Evolutionary conservation across 1,140 invertebrate species (phyloP).

Genomic region (Saccostrea glomerata): DNA sequence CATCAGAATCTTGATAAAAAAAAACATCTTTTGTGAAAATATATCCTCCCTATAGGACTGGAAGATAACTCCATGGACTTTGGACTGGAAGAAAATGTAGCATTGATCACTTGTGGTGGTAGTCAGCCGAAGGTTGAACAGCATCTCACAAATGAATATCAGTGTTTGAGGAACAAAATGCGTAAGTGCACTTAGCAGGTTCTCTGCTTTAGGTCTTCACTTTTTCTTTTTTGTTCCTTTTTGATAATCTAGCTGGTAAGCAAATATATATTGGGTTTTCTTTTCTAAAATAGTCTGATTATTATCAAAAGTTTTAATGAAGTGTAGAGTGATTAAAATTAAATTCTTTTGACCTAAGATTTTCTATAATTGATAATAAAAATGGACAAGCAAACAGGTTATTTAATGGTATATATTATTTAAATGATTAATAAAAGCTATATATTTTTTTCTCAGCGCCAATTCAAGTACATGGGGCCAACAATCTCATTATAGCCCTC

Average conservation of each 20-base stretch:
- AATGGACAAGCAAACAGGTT: no score
- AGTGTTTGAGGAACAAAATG: slow-evolving; percentile 49
- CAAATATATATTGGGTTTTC: background rate
- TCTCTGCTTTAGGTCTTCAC: background rate
- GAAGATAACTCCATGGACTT: slow-evolving; percentile 51
- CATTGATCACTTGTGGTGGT: slow-evolving; percentile 53
- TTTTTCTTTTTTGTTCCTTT: background rate
- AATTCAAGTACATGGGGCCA: background rate
- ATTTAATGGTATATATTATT: no score
- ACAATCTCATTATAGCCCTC: background rate
- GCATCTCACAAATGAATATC: slow-evolving; percentile 62
- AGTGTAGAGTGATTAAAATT: background rate
- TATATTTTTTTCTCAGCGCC: background rate
- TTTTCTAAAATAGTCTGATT: no score
- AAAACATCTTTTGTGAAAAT: background rate
- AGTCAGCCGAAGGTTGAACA: slow-evolving; percentile 49
- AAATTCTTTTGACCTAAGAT: background rate
- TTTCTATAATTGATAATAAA: background rate
- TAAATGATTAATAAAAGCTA: no score
- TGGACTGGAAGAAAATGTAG: slow-evolving; percentile 61
- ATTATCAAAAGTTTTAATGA: background rate
- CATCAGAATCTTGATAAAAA: background rate
- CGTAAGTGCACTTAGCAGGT: slow-evolving; percentile 23
- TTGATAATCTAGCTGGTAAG: background rate
- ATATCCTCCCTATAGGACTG: slow-evolving; percentile 50